Evolutionary conservation across 2,797 vertebrate species (phyloP).

Genomic region (Anabas testudineus): DNA sequence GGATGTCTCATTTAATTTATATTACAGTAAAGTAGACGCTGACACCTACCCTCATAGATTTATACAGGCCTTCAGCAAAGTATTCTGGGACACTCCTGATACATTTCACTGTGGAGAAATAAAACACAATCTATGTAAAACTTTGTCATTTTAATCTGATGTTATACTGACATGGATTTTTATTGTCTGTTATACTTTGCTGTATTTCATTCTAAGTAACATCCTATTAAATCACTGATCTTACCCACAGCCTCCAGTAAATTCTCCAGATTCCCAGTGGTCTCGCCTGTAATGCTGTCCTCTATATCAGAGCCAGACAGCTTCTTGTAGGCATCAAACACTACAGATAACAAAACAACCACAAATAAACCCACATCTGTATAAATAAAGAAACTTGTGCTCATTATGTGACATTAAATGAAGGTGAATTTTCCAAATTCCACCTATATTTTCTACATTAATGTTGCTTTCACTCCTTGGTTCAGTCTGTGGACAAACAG

Average conservation of each 20-base stretch:
- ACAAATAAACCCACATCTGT: neutral
- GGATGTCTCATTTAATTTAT: conserved; percentile 1
- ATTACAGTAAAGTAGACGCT: neutral
- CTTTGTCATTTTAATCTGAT: conserved; percentile 8
- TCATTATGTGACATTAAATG: no score
- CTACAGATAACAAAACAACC: conserved; percentile 72
- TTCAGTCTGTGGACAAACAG: no score
- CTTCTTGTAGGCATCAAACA: conserved; percentile 94
- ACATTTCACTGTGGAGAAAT: conserved; percentile 88
- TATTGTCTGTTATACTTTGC: conserved; percentile 5
- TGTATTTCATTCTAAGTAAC: conserved; percentile 10
- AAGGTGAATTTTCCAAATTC: no score
- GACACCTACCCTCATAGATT: conserved; percentile 91
- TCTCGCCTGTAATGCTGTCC: conserved; percentile 93
- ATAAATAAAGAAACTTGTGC: neutral
- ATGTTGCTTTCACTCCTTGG: no score
- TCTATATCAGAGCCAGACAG: conserved; percentile 92
- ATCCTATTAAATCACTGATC: conserved; percentile 40
- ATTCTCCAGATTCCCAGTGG: conserved; percentile 90
- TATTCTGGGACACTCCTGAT: conserved; percentile 89
- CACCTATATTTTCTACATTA: no score
- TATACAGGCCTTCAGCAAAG: conserved; percentile 89
- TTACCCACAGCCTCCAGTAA: conserved; percentile 92
- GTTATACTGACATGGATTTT: conserved; percentile 8
- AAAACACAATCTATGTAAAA: neutral